Evolutionary conservation across 92 coral and sea anemone species (phyloP).

Genomic region (Diadumene lineata): DNA sequence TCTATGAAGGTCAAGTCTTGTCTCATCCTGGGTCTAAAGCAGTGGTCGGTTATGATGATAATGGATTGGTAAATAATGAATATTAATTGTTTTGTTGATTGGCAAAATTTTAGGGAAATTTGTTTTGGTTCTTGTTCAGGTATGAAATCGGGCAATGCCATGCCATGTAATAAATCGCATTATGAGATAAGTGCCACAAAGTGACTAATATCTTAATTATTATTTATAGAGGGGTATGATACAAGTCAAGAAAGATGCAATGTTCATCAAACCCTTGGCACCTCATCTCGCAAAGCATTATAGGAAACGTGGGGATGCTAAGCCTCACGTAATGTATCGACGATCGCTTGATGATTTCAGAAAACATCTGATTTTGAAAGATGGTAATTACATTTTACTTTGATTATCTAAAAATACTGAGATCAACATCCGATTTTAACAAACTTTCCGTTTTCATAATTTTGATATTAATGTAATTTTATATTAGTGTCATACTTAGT

Average conservation of each 20-base stretch:
- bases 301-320: conserved; percentile 47
- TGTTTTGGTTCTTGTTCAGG: no score
- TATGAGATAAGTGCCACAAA: not conserved
- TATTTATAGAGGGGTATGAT: conserved; percentile 69
- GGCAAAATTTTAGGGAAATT: no score
- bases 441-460: no score
- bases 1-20: conserved; percentile 70
- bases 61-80: conserved; percentile 59
- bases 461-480: no score
- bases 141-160: no score
- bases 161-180: no score
- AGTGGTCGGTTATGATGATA: conserved; percentile 54
- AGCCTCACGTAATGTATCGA: conserved; percentile 71
- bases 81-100: no score
- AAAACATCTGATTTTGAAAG: not conserved
- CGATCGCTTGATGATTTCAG: conserved; percentile 33
- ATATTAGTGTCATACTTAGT: no score
- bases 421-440: no score
- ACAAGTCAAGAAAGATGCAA: conserved; percentile 41
- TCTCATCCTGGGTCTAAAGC: conserved; percentile 73
- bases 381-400: not conserved
- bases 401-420: no score
- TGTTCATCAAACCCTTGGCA: conserved; percentile 81
- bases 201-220: not conserved
- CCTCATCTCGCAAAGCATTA: conserved; percentile 68